Evolutionary conservation across 2,797 vertebrate species (phyloP).

Genomic region (Eidolon dupreanum): DNA sequence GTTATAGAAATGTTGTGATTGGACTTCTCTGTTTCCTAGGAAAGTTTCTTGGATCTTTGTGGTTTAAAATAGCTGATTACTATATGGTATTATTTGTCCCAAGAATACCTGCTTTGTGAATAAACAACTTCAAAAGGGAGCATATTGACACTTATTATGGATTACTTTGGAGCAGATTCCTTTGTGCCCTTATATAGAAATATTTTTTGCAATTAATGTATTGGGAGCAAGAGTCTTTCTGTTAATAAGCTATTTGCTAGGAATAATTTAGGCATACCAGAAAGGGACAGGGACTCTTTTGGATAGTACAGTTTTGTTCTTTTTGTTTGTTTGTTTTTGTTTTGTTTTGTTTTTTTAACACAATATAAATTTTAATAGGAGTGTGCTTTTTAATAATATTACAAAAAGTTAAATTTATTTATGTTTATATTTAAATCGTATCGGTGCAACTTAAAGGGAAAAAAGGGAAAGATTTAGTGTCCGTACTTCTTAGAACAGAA

Average conservation of each 20-base stretch:
- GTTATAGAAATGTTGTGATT: not conserved
- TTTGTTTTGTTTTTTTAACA: not conserved
- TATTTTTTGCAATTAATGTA: not conserved
- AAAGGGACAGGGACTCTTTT: not conserved
- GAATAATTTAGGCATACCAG: not conserved
- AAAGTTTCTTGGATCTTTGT: constrained; percentile 26
- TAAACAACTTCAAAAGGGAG: not conserved
- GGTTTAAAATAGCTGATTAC: constrained; percentile 8
- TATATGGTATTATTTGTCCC: not conserved
- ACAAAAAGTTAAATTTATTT: not conserved
- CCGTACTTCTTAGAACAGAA: constrained; percentile 23
- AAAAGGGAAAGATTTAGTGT: not conserved
- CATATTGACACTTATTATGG: not conserved
- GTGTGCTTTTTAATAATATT: not conserved
- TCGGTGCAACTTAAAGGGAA: not conserved
- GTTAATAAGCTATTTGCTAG: not conserved
- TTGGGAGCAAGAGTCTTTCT: not conserved
- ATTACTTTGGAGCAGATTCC: not conserved
- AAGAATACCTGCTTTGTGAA: constrained; percentile 9
- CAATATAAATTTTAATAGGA: not conserved
- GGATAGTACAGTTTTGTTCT: not conserved
- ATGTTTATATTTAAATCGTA: not conserved
- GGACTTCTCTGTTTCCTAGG: not conserved
- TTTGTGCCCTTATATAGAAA: not conserved
- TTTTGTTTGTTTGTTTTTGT: not conserved